Conservation (phyloP, 2,113 vertebrate species). For the Apteryx owenii region DNA sequence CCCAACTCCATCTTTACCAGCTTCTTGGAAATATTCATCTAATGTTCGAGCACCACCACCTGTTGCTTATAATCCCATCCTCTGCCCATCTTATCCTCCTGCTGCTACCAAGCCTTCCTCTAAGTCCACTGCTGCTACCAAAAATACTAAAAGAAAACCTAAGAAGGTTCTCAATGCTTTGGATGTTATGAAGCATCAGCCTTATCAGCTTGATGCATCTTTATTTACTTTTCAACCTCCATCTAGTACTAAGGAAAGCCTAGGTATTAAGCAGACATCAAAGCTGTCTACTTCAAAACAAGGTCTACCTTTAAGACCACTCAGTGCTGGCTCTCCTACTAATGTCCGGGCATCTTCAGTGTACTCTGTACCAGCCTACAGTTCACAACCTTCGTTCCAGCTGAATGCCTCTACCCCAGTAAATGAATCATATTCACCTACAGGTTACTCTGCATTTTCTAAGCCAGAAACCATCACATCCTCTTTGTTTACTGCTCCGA, state of each 20-base stretch:
- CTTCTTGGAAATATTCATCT: conserved; percentile 93
- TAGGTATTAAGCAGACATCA: conserved; percentile 72
- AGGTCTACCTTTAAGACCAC: conserved; percentile 69
- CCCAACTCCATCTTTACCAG: conserved; percentile 89
- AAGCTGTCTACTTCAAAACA: conserved; percentile 76
- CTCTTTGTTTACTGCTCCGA: conserved; percentile 81
- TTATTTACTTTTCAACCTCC: conserved; percentile 94
- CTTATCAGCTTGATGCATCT: conserved; percentile 92
- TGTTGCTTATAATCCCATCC: conserved; percentile 92
- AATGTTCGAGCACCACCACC: conserved; percentile 94
- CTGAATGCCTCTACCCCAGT: conserved; percentile 69
- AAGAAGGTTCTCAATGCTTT: conserved; percentile 91
- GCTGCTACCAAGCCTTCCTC: conserved; percentile 85
- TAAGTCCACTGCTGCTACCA: conserved; percentile 66
- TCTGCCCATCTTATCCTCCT: conserved; percentile 90
- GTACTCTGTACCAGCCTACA: conserved; percentile 80
- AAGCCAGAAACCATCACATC: conserved; percentile 81
- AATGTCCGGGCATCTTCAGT: conserved; percentile 68
- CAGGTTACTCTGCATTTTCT: conserved; percentile 77
- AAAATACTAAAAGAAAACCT: conserved; percentile 79
- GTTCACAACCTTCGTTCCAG: conserved; percentile 81
- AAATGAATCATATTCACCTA: conserved; percentile 73
- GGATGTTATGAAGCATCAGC: conserved; percentile 98
- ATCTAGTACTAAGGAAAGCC: conserved; percentile 78
- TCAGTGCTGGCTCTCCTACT: conserved; percentile 62